A percentile compares a stretch with the other conserved stretches of the same genome.
Evolutionary conservation across 2,113 vertebrate species (phyloP).

Genomic region (Rutilus rutilus): DNA sequence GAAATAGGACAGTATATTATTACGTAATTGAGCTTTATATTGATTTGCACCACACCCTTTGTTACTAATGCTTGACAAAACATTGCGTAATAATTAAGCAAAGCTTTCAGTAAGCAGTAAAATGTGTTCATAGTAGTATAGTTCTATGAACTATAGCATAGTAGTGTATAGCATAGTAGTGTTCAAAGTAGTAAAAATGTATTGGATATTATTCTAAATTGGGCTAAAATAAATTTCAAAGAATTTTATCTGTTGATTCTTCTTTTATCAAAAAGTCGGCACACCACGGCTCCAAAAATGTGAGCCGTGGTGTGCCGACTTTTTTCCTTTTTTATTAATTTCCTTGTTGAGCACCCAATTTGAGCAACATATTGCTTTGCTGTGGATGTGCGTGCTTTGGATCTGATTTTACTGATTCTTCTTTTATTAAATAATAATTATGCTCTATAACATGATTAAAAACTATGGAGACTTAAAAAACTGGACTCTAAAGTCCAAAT

Average conservation of each 20-base stretch:
- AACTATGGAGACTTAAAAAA: not conserved
- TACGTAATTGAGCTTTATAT: not conserved
- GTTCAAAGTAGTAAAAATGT: not conserved
- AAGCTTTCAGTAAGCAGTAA: not conserved
- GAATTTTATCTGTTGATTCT: not conserved
- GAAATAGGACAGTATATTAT: not conserved
- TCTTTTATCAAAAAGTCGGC: too few relatives aligned
- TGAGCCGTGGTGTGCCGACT: too few relatives aligned
- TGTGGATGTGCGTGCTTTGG: too few relatives aligned
- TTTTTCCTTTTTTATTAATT: too few relatives aligned
- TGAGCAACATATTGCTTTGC: too few relatives aligned
- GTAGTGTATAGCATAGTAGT: too few relatives aligned
- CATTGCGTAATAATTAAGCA: not conserved
- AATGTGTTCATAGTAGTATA: not conserved
- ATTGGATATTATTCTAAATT: not conserved
- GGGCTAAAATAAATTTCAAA: not conserved
- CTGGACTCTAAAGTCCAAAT: not conserved
- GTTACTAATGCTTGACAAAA: not conserved
- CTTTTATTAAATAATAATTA: too few relatives aligned
- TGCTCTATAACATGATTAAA: not conserved
- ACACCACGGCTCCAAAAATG: too few relatives aligned
- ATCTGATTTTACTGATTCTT: too few relatives aligned
- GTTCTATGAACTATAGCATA: too few relatives aligned
- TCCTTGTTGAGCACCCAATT: too few relatives aligned
- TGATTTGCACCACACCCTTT: not conserved